These are phyloP conservation scores for Halictus ligatus DNA, from an alignment of 2,888 invertebrate species.

Conservation along the genomic window DNA sequence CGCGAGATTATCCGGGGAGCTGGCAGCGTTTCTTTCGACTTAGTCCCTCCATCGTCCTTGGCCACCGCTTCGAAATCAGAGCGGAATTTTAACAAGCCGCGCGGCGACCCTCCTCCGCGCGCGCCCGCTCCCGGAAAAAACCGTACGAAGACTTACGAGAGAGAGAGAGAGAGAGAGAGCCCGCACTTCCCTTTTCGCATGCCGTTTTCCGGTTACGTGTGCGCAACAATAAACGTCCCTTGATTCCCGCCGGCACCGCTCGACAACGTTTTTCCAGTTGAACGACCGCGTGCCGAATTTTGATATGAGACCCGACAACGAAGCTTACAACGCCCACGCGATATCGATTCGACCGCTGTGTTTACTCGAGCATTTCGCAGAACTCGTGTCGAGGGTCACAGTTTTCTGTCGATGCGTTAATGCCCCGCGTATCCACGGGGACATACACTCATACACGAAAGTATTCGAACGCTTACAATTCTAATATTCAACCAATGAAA, in stretches of 20 bases:
- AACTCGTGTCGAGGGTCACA: neutral
- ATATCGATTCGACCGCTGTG: neutral
- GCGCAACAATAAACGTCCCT: constrained; percentile 22
- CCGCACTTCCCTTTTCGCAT: constrained; percentile 45
- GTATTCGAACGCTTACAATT: too few relatives aligned
- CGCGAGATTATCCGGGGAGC: constrained; percentile 68
- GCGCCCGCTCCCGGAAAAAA: constrained; percentile 31
- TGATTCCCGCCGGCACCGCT: neutral
- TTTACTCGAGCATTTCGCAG: neutral
- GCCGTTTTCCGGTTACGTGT: constrained; percentile 15
- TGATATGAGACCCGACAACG: constrained; percentile 19
- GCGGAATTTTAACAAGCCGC: constrained; percentile 71
- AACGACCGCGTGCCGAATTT: neutral
- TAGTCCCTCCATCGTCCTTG: constrained; percentile 39
- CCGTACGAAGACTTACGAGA: constrained; percentile 63
- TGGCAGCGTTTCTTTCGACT: constrained; percentile 66
- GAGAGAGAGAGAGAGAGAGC: too few relatives aligned
- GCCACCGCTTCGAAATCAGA: constrained; percentile 61
- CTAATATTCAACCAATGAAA: too few relatives aligned
- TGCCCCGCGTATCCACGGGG: neutral
- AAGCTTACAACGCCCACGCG: constrained; percentile 19
- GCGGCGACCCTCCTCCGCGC: constrained; percentile 47
- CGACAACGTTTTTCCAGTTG: neutral
- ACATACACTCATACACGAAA: too few relatives aligned
- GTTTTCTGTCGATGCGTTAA: neutral